Base-by-base conservation (phyloP, 2,888 invertebrate genomes). In the Melolontha melolontha region DNA sequence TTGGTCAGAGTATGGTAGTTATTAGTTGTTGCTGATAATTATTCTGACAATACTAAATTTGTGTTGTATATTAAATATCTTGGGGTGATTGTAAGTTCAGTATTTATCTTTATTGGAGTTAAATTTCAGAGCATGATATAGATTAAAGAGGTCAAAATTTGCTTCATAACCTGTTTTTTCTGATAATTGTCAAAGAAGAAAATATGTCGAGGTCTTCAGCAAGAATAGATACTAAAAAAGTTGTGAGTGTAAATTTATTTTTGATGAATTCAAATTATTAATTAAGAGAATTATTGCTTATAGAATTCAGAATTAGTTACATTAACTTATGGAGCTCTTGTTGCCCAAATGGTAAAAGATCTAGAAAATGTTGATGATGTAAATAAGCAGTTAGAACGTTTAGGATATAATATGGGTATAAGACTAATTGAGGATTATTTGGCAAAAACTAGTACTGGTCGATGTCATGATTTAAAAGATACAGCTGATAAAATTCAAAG, bases 341-440 rank as follows among this genome's bases (percentile, higher is more conserved):
- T 99, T 0, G 94, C 97, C 1, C 98, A 99, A 86, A 91, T 99
- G 86, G 85, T 99, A 16, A 95, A 96, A 82, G 99, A 99, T 82
- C 93, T 93, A 77, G 98, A 99, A 81, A 96, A 95, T 83, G 91
- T 95, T 5, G 98, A 98, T 42, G 98, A 98, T 85, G 98, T 99
- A 0, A 99, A 98, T 82, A 96, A 97, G 79, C 98, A 99, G 79
- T 84, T 98, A 69, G 97, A 97, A 79, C 86, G 95, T 79, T 92
- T 96, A 84, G 99, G 99, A 4, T 99, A 98, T 82, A 99, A 98
- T 80, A 99, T 99, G 90, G 99, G 99, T 10, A 92, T 98, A 63
- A 88, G 99, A 50, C 85, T 99, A 42, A 97, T 99, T 70, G 99
- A 99, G 85, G 99, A 99, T 81, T 99, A 97, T 78, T 85, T 99